Percentiles rank a stretch among this genome's conserved stretches.
Conservation (phyloP, 2,797 vertebrate species). For the Parauchenoglanis ngamensis region DNA sequence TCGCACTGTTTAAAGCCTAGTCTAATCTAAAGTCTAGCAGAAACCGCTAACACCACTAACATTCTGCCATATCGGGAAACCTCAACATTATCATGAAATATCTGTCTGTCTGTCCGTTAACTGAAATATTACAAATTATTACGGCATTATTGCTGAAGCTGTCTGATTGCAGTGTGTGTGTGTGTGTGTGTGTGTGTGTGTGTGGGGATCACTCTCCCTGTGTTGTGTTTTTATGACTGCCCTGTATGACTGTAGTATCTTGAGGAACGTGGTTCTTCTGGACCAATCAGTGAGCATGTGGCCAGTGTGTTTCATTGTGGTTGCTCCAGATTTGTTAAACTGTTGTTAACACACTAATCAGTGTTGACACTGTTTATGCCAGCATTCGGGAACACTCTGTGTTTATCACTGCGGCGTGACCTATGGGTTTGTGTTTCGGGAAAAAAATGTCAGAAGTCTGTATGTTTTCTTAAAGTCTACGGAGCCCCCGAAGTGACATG, state of each 20-base stretch:
- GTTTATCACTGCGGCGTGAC: constrained; percentile 28
- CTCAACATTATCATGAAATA: not conserved
- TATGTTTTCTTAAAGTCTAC: constrained; percentile 28
- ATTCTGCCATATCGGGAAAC: not conserved
- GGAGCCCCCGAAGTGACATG: no score
- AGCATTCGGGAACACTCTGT: constrained; percentile 31
- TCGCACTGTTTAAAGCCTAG: not conserved
- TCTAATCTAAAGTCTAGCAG: not conserved
- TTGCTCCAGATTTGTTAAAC: constrained; percentile 37
- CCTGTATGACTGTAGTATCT: not conserved
- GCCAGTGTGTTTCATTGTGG: constrained; percentile 27
- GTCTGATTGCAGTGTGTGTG: not conserved
- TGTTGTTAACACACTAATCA: constrained; percentile 38
- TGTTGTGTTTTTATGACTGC: not conserved
- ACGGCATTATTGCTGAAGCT: not conserved
- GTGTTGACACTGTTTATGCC: constrained; percentile 37
- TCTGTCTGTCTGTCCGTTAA: not conserved
- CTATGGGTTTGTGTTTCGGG: constrained; percentile 38
- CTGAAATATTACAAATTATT: no score
- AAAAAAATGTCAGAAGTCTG: constrained; percentile 24
- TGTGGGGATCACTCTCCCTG: constrained; percentile 3
- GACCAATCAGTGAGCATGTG: constrained; percentile 22
- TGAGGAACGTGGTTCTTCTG: not conserved
- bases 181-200: constrained; percentile 10
- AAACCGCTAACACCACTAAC: not conserved